phyloP scores from a whole-genome alignment of 2,113 vertebrate genomes.

The Elephantulus edwardii region DNA sequence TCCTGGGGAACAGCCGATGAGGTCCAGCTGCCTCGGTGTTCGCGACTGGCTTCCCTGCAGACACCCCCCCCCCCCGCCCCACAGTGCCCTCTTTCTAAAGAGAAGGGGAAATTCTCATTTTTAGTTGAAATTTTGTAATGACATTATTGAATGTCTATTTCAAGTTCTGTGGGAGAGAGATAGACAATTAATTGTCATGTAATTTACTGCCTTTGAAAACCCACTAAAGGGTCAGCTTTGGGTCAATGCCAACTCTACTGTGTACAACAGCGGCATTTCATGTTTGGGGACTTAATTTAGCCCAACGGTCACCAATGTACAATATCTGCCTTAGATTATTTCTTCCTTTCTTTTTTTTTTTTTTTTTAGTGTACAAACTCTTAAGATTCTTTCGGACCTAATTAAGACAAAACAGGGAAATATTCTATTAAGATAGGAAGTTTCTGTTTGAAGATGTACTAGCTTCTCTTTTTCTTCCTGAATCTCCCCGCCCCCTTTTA shows the following conservation, averaged over 20 bases:
- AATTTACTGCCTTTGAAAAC: too few species aligned
- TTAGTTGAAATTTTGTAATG: neutral
- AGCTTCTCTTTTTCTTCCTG: neutral
- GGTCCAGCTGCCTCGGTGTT: too few species aligned
- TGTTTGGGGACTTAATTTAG: neutral
- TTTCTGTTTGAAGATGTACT: neutral
- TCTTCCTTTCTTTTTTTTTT: neutral
- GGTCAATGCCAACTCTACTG: too few species aligned
- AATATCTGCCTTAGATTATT: neutral
- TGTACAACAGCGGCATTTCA: neutral
- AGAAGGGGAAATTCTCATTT: slow-evolving; percentile 1
- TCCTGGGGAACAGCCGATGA: too few species aligned
- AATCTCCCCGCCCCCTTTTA: neutral
- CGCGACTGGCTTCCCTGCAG: too few species aligned
- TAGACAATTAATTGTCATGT: too few species aligned
- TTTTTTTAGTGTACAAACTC: too few species aligned
- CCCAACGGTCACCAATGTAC: neutral
- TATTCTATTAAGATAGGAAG: neutral
- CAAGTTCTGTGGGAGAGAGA: too few species aligned
- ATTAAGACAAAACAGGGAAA: neutral
- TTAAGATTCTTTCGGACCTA: neutral
- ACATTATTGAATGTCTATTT: neutral
- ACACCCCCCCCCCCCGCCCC: too few species aligned
- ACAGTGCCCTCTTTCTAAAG: neutral
- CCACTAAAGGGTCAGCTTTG: too few species aligned